Evolutionary conservation across 2,113 vertebrate species (phyloP), one percentile per base, ranked within the genome.

Genomic region (Gadus chalcogrammus): DNA sequence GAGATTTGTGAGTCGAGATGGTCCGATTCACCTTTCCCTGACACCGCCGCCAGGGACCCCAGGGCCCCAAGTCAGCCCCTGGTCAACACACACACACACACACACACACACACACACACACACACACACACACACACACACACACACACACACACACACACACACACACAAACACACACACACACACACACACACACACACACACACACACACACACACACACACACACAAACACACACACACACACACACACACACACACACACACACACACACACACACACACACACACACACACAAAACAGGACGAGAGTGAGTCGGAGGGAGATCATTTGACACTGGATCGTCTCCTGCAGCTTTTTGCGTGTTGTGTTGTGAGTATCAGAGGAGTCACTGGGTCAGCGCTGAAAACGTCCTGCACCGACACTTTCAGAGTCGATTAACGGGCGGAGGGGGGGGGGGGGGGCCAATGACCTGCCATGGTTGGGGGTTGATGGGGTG

Each of bases 21-120:
- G 80, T 83, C 77, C 27, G 77, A 80, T 87, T 92, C 91, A 92
- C 90, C 91, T 93, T 83, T 84, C 72, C 13, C 71, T 91, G 90
- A 90, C 91, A 86, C 88, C 61, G 79, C 77, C 79, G 77, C 74
- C 48, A 15, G 78, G 79, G 85, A 70, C 74, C 74, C 61, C 58
- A 77, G 42, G 83, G 86, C 48, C 68, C 74, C 80, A 81, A 83
- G 90, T 89, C 86, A 87, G 84, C 65, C 77, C 9, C 70, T 88
- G 88, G 90, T 88, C 87, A 88, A 81, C 75, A 66, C 74, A 84
- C 38, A 42, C 38, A 11, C 38, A 42, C 1, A 79, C 76, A 72
- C 81, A 56, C 64, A 60, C 72, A 60, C 71, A 64, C 61, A 61
- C 74, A 61, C 66, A 12, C 62, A 62, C 74, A 28, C 13, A 16